Conservation (phyloP, 37 sponge, comb jelly and placozoan genomes). For the Corticium candelabrum region DNA sequence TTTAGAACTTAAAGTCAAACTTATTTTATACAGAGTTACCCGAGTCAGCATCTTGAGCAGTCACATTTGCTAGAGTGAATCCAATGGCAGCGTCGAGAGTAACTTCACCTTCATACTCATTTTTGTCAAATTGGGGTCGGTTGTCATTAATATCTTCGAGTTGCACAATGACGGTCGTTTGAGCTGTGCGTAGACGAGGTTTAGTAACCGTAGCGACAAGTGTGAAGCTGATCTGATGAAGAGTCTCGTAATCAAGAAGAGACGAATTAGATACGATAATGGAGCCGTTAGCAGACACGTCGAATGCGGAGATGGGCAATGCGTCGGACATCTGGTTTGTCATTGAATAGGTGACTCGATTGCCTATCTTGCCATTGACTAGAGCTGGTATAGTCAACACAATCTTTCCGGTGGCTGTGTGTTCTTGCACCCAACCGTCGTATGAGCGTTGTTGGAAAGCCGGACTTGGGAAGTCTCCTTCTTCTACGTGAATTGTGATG, state of each 20-base stretch:
- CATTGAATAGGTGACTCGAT: not conserved
- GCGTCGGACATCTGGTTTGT: not conserved
- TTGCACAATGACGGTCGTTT: not conserved
- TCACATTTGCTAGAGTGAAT: not conserved
- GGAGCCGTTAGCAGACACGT: not conserved
- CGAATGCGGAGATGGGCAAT: not conserved
- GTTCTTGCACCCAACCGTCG: not conserved
- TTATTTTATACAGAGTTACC: no score
- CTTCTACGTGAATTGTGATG: not conserved
- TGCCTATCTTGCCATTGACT: not conserved
- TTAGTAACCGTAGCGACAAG: not conserved
- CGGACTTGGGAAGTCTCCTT: not conserved
- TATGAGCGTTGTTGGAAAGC: not conserved
- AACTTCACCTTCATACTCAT: not conserved
- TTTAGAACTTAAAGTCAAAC: no score
- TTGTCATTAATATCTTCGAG: not conserved
- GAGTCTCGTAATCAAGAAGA: not conserved
- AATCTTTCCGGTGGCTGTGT: not conserved
- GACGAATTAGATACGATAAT: not conserved
- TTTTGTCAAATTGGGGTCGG: not conserved
- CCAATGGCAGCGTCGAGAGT: not conserved
- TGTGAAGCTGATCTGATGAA: not conserved
- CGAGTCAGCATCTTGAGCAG: not conserved
- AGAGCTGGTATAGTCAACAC: not conserved
- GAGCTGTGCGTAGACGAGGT: not conserved